Percentiles rank a stretch among this genome's conserved stretches.
These are phyloP conservation scores for Drosophila trapezifrons DNA, from an alignment of 1,140 invertebrate species.

Conservation along the genomic window DNA sequence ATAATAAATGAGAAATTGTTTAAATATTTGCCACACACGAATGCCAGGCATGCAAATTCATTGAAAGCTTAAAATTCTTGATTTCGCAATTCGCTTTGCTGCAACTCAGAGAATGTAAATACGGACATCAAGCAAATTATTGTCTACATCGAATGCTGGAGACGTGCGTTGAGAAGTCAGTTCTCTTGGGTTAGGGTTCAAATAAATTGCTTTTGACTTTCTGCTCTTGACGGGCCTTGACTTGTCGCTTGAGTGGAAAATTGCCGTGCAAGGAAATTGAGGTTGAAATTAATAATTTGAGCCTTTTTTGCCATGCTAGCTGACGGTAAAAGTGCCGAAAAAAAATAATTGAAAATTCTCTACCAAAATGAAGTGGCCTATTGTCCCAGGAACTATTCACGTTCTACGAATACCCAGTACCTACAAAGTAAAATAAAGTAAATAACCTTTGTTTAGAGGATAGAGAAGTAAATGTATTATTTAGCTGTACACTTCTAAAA, in stretches of 20 bases:
- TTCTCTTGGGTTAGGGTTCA: slow-evolving; percentile 65
- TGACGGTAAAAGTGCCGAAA: slow-evolving; percentile 12
- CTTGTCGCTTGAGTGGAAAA: slow-evolving; percentile 79
- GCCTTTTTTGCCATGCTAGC: slow-evolving; percentile 10
- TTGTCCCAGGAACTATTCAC: neutral
- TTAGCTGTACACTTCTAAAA: neutral
- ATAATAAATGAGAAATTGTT: slow-evolving; percentile 47
- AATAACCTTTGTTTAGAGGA: no score
- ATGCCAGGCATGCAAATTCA: slow-evolving; percentile 48
- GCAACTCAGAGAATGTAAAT: slow-evolving; percentile 31
- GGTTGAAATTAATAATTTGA: slow-evolving; percentile 40
- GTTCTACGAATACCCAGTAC: neutral
- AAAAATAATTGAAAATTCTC: slow-evolving; percentile 40
- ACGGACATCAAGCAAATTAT: slow-evolving; percentile 41
- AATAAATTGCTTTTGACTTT: slow-evolving; percentile 71
- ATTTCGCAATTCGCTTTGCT: slow-evolving; percentile 48
- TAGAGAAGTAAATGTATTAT: neutral
- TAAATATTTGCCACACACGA: slow-evolving; percentile 59
- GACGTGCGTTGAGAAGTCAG: slow-evolving; percentile 54
- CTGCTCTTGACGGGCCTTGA: slow-evolving; percentile 25
- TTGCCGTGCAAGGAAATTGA: slow-evolving; percentile 47
- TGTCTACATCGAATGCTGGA: slow-evolving; percentile 53
- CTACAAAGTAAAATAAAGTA: neutral
- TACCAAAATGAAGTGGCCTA: slow-evolving; percentile 32
- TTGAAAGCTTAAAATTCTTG: slow-evolving; percentile 39